Evolutionary conservation across 2,888 invertebrate species (phyloP).

Genomic region (Plutella xylostella): DNA sequence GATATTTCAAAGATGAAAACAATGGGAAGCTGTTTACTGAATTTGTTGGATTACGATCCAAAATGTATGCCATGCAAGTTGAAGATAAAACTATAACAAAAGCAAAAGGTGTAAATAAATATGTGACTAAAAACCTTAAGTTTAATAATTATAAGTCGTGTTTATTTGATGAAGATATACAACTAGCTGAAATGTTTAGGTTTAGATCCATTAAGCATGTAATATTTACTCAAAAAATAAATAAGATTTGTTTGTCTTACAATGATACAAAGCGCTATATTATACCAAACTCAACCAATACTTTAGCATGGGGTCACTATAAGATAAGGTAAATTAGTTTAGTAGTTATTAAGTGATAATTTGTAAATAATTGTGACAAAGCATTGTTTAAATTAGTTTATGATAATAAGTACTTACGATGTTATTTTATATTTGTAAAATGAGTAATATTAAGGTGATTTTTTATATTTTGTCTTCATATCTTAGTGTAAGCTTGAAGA

Average conservation of each 20-base stretch:
- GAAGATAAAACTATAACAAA: constrained; percentile 15
- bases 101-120: constrained; percentile 21
- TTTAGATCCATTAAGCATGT: constrained; percentile 18
- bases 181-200: constrained; percentile 13
- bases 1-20: constrained; percentile 25
- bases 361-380: constrained; percentile 3
- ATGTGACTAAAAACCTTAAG: constrained; percentile 15
- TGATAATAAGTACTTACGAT: background rate
- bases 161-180: constrained; percentile 13
- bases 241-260: constrained; percentile 13
- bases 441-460: background rate
- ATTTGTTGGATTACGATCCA: constrained; percentile 24
- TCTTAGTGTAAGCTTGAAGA: background rate
- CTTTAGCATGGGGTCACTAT: constrained; percentile 16
- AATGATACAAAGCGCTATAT: constrained; percentile 13
- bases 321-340: constrained; percentile 8
- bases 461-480: background rate
- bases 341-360: background rate
- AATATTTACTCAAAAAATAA: constrained; percentile 20
- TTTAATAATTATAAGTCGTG: constrained; percentile 17
- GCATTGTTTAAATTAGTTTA: background rate
- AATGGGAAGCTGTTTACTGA: constrained; percentile 20
- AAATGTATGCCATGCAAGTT: constrained; percentile 23
- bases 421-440: constrained; percentile 2
- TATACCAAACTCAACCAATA: constrained; percentile 3